Base-by-base conservation (phyloP, 1,140 invertebrate species). In the Neelides sp. region DNA sequence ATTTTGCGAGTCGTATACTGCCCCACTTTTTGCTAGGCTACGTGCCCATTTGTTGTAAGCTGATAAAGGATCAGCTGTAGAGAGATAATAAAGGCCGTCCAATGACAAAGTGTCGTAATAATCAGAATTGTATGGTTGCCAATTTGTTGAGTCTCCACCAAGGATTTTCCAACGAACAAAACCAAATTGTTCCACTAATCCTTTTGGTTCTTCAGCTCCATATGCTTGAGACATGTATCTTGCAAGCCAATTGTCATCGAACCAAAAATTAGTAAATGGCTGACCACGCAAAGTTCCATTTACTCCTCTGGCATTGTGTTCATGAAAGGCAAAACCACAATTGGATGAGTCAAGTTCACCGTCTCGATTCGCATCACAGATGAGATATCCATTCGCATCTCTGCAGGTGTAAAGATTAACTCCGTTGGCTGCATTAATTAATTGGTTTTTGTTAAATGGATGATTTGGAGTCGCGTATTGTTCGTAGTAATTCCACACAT, bases 241-340 rank as follows among this genome's bases (percentile, higher is more conserved):
- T 0, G 50, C 50, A 3, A 52, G 17, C 43, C 44, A 52, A 32
- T 52, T 52, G 50, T 52, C 50, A 47, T 52, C 50, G 1, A 52
- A 17, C 50, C 50, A 52, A 42, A 52, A 52, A 30, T 47, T 34
- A 4, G 43, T 52, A 30, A 52, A 52, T 1, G 50, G 50, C 15
- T 30, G 41, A 3, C 50, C 50, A 10, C 36, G 13, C 0, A 17
- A 7, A 0, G 1, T 13, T 2, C 50, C 50, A 3, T 32, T 5
- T 0, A 47, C 26, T 13, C 50, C 50, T 15, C 17, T 23, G 1
- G 28, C 50, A 22, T 17, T 23, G 15, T 52, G 50, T 35, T 52
- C 50, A 27, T 52, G 50, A 42, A 52, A 52, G 2, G 50, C 43
- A 23, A 23, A 42, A 4, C 44, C 43, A 28, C 50, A 52, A 22